Evolutionary conservation across 2,888 invertebrate species (phyloP).

Genomic region (Chymomyza fuscimana): DNA sequence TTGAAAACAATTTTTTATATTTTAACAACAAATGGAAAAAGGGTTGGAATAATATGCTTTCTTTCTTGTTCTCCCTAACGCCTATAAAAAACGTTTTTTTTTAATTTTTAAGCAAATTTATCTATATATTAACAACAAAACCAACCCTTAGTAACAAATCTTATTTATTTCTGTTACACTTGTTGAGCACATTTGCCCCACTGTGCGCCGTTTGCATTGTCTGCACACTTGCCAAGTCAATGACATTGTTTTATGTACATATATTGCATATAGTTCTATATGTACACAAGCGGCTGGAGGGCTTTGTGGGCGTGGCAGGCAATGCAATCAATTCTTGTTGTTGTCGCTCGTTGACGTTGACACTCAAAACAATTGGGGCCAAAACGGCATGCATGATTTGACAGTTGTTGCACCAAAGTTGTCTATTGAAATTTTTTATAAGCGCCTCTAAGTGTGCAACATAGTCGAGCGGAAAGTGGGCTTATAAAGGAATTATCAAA

Average conservation of each 20-base stretch:
- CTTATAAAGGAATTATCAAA: constrained; percentile 23
- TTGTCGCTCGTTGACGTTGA: constrained; percentile 27
- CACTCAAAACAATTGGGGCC: constrained; percentile 65
- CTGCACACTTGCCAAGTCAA: constrained; percentile 55
- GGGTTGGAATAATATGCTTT: too few relatives aligned
- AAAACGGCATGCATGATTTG: constrained; percentile 70
- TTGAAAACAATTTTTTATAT: too few relatives aligned
- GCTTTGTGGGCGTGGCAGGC: constrained; percentile 38
- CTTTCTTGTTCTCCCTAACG: too few relatives aligned
- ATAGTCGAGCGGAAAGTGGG: constrained; percentile 40
- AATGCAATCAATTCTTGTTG: constrained; percentile 62
- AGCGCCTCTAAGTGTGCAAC: constrained; percentile 68
- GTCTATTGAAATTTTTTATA: constrained; percentile 56
- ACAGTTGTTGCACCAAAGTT: constrained; percentile 33
- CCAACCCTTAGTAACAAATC: too few relatives aligned
- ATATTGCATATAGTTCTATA: not conserved
- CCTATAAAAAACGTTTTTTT: too few relatives aligned
- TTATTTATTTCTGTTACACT: constrained; percentile 4
- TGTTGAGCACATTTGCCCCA: constrained; percentile 58
- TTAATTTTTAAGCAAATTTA: too few relatives aligned
- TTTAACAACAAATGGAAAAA: too few relatives aligned
- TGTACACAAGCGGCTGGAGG: not conserved
- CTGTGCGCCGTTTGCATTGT: too few relatives aligned
- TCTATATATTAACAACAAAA: too few relatives aligned
- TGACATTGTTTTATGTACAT: constrained; percentile 43